Evolutionary conservation across 2,797 vertebrate genomes (phyloP), one percentile per base, ranked within the genome.

Genomic region (Tinamus major): DNA sequence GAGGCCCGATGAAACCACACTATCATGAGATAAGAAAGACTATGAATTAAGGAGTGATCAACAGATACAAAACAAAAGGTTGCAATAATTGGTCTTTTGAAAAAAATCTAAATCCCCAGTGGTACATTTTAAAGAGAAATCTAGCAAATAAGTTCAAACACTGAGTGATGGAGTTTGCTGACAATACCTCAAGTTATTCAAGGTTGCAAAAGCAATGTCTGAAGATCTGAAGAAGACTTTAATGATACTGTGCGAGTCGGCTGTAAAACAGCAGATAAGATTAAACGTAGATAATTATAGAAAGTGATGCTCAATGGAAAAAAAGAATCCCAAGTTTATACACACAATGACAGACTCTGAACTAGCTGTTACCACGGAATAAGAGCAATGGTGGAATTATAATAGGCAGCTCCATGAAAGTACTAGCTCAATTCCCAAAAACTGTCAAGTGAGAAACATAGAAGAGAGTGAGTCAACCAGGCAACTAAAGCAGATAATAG

Each of bases 211-310:
- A 82, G n/a, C 1, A 0, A 71, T 1, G 24, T 42, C 9, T n/a
- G 55, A 68, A 87, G 37, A 87, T 51, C 72, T 79, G 56, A 85
- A 85, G 53, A 70, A 1, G 31, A 42, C 24, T 49, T 84, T 63
- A 91, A 63, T 18, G n/a, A 72, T 8, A 69, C 10, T 39, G 41
- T 39, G 85, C 68, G 76, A 69, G 16, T 39, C 11, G 29, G 31
- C 46, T 90, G 55, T 76, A 76, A 91, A 93, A 79, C 2, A 90
- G n/a, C 37, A 90, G n/a, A 35, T 63, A 75, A 90, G 51, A 70
- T 53, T 31, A 75, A 49, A 49, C 26, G 33, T 10, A 79, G 59
- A 35, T 74, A 89, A 65, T 69, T 35, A 18, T 13, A 48, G 53
- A 19, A 74, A 92, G 27, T 26, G 3, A 75, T 75, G 65, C 7